Evolutionary conservation across 1,140 invertebrate genomes (phyloP), one percentile per base, ranked within the genome.

Genomic region (Cecropterus lyciades): DNA sequence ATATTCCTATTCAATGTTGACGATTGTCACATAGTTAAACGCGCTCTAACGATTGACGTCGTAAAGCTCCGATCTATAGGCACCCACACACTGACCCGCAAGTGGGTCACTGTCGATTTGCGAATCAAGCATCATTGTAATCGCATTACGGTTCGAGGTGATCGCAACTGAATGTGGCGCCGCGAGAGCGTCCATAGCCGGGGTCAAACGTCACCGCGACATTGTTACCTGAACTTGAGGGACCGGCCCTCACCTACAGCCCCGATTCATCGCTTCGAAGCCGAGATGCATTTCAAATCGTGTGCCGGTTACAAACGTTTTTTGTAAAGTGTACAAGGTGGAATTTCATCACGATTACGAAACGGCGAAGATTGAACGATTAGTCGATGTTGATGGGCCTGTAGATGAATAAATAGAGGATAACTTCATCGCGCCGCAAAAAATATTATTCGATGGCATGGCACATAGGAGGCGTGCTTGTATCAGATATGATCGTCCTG

Each of bases 91-190:
- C 30, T 55, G 52, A 55, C 33, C 52, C 52, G 45, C 30, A 80
- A 73, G 48, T 77, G 46, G 78, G 80, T 79, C 80, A 80, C 80
- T 80, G 78, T 65, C 75, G 72, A 77, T 80, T 75, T 63, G 73
- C 72, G 68, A 73, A 74, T 72, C 72, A 66, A 66, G 60, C 68
- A 68, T 72, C 70, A 74, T 79, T 67, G 77, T 82, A 68, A 75
- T 77, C 73, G 63, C 69, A 72, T 78, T 82, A 73, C 63, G 68
- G 69, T 49, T 56, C 65, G 62, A 62, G 42, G 52, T 68, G 57
- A 63, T 63, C 52, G 60, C 67, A 42, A 30, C 67, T 64, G 59
- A 51, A 62, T 42, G 59, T 62, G 46, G 48, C 42, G 51, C 63
- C 55, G 67, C 64, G 48, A 59, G 57, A 57, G 57, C 53, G 62